phyloP scores from a whole-genome alignment of 2,113 vertebrate species.

The Mugil cephalus region DNA sequence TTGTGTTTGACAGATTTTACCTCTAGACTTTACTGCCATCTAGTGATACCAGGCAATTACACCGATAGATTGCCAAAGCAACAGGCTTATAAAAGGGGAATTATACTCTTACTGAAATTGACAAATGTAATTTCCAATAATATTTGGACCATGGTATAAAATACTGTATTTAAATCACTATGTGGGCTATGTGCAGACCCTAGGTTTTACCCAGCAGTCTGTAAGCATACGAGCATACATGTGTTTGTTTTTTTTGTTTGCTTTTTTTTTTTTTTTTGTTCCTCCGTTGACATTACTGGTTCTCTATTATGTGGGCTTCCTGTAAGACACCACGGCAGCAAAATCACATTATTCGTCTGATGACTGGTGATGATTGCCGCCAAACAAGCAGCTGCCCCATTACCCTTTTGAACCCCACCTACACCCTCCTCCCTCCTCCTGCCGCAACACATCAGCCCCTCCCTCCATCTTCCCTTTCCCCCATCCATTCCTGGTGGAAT shows the following conservation, averaged over 20 bases:
- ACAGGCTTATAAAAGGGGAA: conserved; percentile 33
- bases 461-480: conserved; percentile 29
- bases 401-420: conserved; percentile 51
- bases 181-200: not conserved
- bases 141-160: not conserved
- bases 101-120: not conserved
- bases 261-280: not conserved
- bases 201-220: not conserved
- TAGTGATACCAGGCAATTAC: conserved; percentile 66
- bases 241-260: not conserved
- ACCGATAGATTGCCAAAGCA: conserved; percentile 9
- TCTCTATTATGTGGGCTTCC: conserved; percentile 28
- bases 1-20: conserved; percentile 25
- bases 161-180: conserved; percentile 2
- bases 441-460: not conserved
- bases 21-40: conserved; percentile 79
- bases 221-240: not conserved
- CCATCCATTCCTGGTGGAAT: conserved; percentile 53
- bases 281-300: conserved; percentile 21
- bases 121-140: not conserved
- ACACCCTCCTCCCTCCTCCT: conserved; percentile 14
- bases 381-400: conserved; percentile 74
- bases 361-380: conserved; percentile 69
- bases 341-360: conserved; percentile 67
- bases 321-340: conserved; percentile 43